Evolutionary conservation across 1,140 invertebrate species (phyloP).

Genomic region (Dinothrombium tinctorium): DNA sequence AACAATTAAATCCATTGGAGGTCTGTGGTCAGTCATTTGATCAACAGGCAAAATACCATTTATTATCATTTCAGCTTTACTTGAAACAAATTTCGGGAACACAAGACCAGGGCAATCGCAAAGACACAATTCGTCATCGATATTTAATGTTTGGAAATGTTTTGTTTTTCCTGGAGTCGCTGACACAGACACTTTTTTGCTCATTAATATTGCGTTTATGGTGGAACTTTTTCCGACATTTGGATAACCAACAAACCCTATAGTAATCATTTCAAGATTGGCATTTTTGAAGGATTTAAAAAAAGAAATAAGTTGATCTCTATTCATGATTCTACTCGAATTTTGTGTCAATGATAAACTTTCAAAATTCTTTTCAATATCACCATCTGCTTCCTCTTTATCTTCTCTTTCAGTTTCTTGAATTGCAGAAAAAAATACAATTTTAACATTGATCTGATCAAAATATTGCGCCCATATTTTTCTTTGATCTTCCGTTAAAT

Average conservation of each 20-base stretch:
- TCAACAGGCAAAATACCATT: slow-evolving; percentile 87
- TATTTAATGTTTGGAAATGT: slow-evolving; percentile 62
- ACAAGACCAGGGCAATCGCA: slow-evolving; percentile 97
- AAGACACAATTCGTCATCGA: slow-evolving; percentile 54
- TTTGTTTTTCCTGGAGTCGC: slow-evolving; percentile 92
- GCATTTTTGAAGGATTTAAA: slow-evolving; percentile 4
- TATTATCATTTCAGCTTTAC: slow-evolving; percentile 77
- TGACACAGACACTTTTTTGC: slow-evolving; percentile 84
- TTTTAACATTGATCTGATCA: slow-evolving; percentile 31
- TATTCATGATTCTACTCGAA: background rate
- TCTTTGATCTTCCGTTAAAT: slow-evolving; percentile 55
- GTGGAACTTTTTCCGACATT: slow-evolving; percentile 99
- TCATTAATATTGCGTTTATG: slow-evolving; percentile 69
- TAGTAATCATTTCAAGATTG: slow-evolving; percentile 3
- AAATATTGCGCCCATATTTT: slow-evolving; percentile 73
- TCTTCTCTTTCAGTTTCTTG: slow-evolving; percentile 16
- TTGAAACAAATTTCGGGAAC: slow-evolving; percentile 80
- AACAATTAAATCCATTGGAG: slow-evolving; percentile 37
- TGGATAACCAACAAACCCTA: slow-evolving; percentile 58
- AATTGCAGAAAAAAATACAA: slow-evolving; percentile 62
- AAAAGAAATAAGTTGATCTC: slow-evolving; percentile 4
- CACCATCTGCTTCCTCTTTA: slow-evolving; percentile 3
- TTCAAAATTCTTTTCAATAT: background rate
- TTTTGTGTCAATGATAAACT: no score
- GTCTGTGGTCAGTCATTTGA: slow-evolving; percentile 62